These are phyloP conservation scores for Eudasyphora cyanicolor DNA, from an alignment of 2,888 invertebrate genomes.

Conservation along the genomic window DNA sequence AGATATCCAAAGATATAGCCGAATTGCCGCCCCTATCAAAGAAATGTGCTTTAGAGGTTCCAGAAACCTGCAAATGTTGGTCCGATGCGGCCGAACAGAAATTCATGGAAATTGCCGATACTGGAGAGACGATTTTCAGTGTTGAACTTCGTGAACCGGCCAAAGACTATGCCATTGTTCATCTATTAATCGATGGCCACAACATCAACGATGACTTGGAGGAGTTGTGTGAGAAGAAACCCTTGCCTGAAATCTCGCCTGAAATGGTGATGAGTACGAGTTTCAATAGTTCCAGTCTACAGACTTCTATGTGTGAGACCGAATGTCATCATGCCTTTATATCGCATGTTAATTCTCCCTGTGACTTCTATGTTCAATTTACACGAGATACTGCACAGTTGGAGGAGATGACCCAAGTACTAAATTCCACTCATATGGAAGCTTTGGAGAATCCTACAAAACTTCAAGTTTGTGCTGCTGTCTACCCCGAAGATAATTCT, in stretches of 20 bases:
- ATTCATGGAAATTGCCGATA: conserved; percentile 85
- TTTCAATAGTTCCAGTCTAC: conserved; percentile 67
- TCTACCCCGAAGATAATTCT: conserved; percentile 88
- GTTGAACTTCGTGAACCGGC: conserved; percentile 85
- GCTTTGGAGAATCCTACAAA: conserved; percentile 52
- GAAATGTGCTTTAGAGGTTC: conserved; percentile 83
- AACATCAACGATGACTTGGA: conserved; percentile 84
- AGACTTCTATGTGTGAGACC: conserved; percentile 66
- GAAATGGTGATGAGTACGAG: conserved; percentile 65
- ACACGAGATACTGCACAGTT: conserved; percentile 82
- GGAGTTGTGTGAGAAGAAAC: conserved; percentile 80
- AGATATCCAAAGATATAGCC: conserved; percentile 83
- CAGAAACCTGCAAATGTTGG: conserved; percentile 83
- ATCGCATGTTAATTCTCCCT: conserved; percentile 86
- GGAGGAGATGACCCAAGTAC: conserved; percentile 80
- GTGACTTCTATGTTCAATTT: conserved; percentile 89
- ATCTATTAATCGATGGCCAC: conserved; percentile 83
- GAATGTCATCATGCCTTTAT: conserved; percentile 81
- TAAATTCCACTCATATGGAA: conserved; percentile 66
- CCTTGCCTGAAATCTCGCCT: conserved; percentile 61
- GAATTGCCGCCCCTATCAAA: conserved; percentile 83
- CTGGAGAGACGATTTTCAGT: conserved; percentile 86
- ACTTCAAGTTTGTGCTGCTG: conserved; percentile 86
- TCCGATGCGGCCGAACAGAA: conserved; percentile 84
- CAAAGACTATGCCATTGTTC: conserved; percentile 84